Evolutionary conservation across 2,888 invertebrate genomes (phyloP), one percentile per base, ranked within the genome.

Genomic region (Lithophane socia): DNA sequence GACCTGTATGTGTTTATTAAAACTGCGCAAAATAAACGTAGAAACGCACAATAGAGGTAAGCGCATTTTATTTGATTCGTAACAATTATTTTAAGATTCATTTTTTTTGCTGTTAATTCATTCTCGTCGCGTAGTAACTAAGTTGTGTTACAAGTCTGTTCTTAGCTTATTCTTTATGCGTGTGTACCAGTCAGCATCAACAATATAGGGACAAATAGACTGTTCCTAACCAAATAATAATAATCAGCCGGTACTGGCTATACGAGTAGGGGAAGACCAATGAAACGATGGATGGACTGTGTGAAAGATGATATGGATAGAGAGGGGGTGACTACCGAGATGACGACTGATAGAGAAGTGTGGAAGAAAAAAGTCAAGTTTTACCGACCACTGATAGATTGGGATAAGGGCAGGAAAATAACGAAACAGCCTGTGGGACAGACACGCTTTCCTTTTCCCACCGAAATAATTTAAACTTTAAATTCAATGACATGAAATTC

Each of bases 31-130:
- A 24, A 58, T 58, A 58, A 58, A 24, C 4, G 9, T 56, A 52
- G 49, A 18, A 16, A 52, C 8, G 58, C 58, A n/a, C 58, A 24
- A 58, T 58, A 58, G 13, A 58, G 3, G 24, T 58, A 54, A 37
- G 63, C 21, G 37, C 37, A 69, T 42, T 21, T 7, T 60, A 47
- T 70, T 61, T 61, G 61, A 70, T 70, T 61, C 21, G 44, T 71
- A 29, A 63, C 29, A 47, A 63, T 70, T 47, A 21, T 47, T 42
- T 18, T 37, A 37, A 18, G 18, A 7, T 21, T 63, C 1, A 12
- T 9, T 44, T 8, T 70, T 9, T 21, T 29, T 29, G 9, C n/a
- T 56, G 24, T 58, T 18, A 37, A 54, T 18, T 16, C 18, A 42
- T 42, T 58, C 12, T 24, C 24, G 2, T 54, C 54, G 10, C 49